Percentiles rank a stretch among this genome's conserved stretches.
phyloP scores from a whole-genome alignment of 2,797 vertebrate species.

The Bovichtus variegatus region DNA sequence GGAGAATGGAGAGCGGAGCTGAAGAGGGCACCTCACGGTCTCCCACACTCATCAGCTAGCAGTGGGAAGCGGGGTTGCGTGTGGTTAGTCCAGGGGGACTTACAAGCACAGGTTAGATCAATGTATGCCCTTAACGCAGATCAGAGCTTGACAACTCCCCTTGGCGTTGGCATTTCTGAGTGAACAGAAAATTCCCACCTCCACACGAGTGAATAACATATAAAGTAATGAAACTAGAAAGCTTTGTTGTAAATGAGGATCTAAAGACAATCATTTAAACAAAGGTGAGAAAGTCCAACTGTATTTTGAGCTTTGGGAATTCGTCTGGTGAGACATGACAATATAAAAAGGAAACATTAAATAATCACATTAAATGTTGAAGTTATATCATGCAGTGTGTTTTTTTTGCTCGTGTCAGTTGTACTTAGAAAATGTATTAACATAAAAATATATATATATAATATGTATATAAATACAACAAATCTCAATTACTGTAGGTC shows the following conservation, averaged over 20 bases:
- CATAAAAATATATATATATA: neutral
- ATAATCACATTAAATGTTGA: neutral
- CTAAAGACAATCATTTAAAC: slow-evolving; percentile 48
- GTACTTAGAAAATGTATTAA: neutral
- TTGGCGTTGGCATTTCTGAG: slow-evolving; percentile 78
- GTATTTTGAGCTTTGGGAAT: slow-evolving; percentile 9
- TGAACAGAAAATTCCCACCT: slow-evolving; percentile 77
- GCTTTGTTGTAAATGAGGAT: slow-evolving; percentile 61
- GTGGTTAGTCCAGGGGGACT: slow-evolving; percentile 67
- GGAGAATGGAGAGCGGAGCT: slow-evolving; percentile 54
- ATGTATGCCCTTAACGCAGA: slow-evolving; percentile 73
- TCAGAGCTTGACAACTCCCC: slow-evolving; percentile 81
- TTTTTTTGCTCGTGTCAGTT: neutral
- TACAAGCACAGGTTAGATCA: slow-evolving; percentile 73
- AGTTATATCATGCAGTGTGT: neutral
- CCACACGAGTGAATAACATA: slow-evolving; percentile 76
- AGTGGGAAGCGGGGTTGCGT: slow-evolving; percentile 70
- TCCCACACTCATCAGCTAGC: slow-evolving; percentile 69
- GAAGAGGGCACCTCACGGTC: slow-evolving; percentile 65
- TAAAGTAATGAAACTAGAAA: slow-evolving; percentile 55
- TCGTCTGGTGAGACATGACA: neutral
- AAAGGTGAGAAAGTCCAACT: slow-evolving; percentile 1
- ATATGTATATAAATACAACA: neutral
- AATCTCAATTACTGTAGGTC: neutral
- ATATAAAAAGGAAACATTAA: neutral